phyloP scores from a whole-genome alignment of 2,888 invertebrate genomes.

The Drosophila infuscata region DNA sequence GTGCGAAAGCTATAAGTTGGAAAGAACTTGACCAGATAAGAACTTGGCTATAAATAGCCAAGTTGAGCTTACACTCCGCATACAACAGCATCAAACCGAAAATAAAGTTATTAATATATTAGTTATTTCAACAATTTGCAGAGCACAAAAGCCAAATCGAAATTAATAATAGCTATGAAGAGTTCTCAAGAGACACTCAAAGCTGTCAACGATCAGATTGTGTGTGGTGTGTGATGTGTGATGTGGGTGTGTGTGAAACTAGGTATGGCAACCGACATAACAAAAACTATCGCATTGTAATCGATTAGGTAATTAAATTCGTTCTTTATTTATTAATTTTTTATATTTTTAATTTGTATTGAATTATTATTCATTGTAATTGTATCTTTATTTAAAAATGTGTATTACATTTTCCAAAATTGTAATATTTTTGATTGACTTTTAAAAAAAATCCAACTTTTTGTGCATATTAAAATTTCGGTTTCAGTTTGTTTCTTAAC shows the following conservation, averaged over 20 bases:
- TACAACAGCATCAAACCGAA: constrained; percentile 30
- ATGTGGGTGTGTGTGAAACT: constrained; percentile 47
- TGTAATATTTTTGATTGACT: no score
- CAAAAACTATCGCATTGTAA: constrained; percentile 18
- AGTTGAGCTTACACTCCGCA: constrained; percentile 21
- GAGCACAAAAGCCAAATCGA: constrained; percentile 17
- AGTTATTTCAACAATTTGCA: constrained; percentile 45
- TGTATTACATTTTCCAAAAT: no score
- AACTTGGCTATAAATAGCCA: constrained; percentile 44
- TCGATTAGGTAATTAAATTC: background rate
- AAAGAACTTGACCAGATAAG: constrained; percentile 35
- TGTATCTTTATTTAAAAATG: background rate
- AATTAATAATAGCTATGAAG: constrained; percentile 41
- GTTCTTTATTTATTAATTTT: background rate
- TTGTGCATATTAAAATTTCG: background rate
- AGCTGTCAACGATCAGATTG: constrained; percentile 49
- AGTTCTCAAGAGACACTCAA: constrained; percentile 42
- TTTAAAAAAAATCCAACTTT: no score
- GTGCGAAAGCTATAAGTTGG: constrained; percentile 36
- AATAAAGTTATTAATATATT: constrained; percentile 51
- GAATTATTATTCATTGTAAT: background rate
- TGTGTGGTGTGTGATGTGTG: background rate
- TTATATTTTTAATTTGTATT: background rate
- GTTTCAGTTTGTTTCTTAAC: background rate
- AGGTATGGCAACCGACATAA: constrained; percentile 32